Evolutionary conservation across 1,140 invertebrate species (phyloP).

Genomic region (Potamilus streckersoni): DNA sequence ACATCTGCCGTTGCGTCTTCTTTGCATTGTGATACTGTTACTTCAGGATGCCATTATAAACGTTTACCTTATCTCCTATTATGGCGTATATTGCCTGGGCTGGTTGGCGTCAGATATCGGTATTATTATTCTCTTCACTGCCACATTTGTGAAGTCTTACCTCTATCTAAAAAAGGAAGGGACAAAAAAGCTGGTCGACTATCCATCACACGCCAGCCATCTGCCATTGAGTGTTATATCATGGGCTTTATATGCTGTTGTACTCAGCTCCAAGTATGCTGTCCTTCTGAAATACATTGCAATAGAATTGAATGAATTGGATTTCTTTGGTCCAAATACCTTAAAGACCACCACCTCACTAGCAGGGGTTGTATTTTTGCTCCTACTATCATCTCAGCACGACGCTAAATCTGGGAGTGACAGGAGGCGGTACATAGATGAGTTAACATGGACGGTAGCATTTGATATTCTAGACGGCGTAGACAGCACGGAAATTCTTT

Average conservation of each 20-base stretch:
- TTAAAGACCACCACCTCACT: slow-evolving; percentile 71
- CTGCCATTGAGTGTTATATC: slow-evolving; percentile 70
- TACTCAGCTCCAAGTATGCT: slow-evolving; percentile 70
- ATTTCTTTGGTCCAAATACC: slow-evolving; percentile 71
- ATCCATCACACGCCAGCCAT: slow-evolving; percentile 24
- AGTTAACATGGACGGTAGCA: slow-evolving; percentile 48
- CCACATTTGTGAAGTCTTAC: slow-evolving; percentile 19
- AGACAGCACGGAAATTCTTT: slow-evolving; percentile 67
- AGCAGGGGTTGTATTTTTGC: slow-evolving; percentile 71
- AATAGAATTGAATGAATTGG: slow-evolving; percentile 52
- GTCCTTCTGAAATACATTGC: slow-evolving; percentile 70
- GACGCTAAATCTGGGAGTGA: slow-evolving; percentile 67
- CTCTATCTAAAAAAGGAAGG: slow-evolving; percentile 11
- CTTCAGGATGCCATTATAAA: slow-evolving; percentile 33
- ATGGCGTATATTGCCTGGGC: slow-evolving; percentile 21
- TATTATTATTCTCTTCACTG: slow-evolving; percentile 20
- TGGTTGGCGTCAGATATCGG: slow-evolving; percentile 32
- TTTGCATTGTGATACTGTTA: slow-evolving; percentile 29
- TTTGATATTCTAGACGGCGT: slow-evolving; percentile 74
- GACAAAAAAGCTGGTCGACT: slow-evolving; percentile 1
- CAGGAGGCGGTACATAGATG: slow-evolving; percentile 68
- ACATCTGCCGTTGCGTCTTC: slow-evolving; percentile 34
- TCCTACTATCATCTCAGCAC: slow-evolving; percentile 72
- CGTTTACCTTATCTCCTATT: slow-evolving; percentile 38
- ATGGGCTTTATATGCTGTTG: slow-evolving; percentile 71